A percentile compares a stretch with the other conserved stretches of the same genome.
Evolutionary conservation across 1,140 invertebrate genomes (phyloP).

Genomic region (Conus ventricosus): DNA sequence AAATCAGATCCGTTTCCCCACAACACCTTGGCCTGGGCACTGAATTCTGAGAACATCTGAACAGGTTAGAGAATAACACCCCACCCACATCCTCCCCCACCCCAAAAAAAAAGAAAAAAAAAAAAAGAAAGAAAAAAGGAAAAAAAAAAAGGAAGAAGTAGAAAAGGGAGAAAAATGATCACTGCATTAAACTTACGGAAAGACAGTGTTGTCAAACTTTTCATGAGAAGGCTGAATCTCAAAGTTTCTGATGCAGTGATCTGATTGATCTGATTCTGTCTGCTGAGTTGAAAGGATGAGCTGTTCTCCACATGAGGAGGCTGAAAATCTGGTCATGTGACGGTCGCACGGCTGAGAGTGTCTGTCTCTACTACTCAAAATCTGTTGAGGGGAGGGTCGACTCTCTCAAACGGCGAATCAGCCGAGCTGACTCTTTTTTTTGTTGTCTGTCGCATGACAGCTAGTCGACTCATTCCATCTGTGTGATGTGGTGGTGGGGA

Average conservation of each 20-base stretch:
- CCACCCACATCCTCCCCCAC: too few relatives aligned
- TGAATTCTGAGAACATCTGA: too few relatives aligned
- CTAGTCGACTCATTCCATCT: constrained; percentile 32
- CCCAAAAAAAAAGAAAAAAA: too few relatives aligned
- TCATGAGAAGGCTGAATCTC: constrained; percentile 21
- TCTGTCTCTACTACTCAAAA: constrained; percentile 27
- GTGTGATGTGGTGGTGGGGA: constrained; percentile 1
- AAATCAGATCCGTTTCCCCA: too few relatives aligned
- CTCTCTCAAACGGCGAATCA: background rate
- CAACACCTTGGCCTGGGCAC: too few relatives aligned
- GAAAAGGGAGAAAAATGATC: background rate
- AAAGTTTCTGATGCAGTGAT: constrained; percentile 1
- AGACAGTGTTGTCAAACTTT: background rate
- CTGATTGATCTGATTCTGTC: background rate
- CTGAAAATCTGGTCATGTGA: constrained; percentile 19
- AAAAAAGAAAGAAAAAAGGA: too few relatives aligned
- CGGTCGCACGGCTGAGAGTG: background rate
- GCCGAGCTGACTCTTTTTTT: constrained; percentile 20
- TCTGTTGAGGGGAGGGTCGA: constrained; percentile 9
- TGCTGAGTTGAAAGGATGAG: background rate
- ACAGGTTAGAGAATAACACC: too few relatives aligned
- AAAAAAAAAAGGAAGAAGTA: background rate
- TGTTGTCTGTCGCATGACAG: background rate
- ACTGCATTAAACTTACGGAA: constrained; percentile 32
- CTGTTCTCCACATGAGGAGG: background rate